Conservation (phyloP, 37 sponge, comb jelly and placozoan genomes). For the Halisarca cf. caerulea region DNA sequence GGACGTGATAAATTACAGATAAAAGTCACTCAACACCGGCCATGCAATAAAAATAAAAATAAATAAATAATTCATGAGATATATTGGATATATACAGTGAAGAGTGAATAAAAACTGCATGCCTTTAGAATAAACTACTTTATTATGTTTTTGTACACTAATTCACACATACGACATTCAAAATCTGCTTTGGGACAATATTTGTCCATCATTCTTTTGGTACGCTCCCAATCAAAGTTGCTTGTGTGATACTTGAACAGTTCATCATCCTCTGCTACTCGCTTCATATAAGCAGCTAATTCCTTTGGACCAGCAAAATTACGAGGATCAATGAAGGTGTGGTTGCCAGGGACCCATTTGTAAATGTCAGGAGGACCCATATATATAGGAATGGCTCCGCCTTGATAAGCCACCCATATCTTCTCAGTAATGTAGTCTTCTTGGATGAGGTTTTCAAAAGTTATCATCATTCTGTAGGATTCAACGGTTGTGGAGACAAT, state of each 20-base stretch:
- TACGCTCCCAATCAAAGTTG: conserved; percentile 4
- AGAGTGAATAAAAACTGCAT: no score
- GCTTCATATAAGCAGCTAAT: conserved; percentile 15
- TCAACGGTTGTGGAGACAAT: neutral
- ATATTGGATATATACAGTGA: no score
- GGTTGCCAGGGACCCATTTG: conserved; percentile 23
- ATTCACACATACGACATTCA: neutral
- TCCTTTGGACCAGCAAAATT: conserved; percentile 5
- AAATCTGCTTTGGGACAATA: neutral
- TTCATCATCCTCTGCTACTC: neutral
- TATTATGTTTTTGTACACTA: neutral
- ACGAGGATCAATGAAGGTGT: conserved; percentile 24
- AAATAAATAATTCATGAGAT: no score
- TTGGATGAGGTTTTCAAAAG: conserved; percentile 9
- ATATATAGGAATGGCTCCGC: conserved; percentile 20
- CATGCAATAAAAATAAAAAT: no score
- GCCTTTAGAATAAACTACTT: neutral
- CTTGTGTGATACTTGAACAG: conserved; percentile 22
- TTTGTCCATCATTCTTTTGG: neutral
- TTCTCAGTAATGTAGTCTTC: conserved; percentile 6
- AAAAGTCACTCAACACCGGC: no score
- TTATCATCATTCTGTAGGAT: neutral
- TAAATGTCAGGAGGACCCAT: conserved; percentile 9
- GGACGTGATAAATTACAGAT: no score
- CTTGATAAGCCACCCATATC: neutral